These are phyloP conservation scores for Sarotherodon lohbergeri DNA, from an alignment of 2,113 vertebrate genomes.

Conservation along the genomic window DNA sequence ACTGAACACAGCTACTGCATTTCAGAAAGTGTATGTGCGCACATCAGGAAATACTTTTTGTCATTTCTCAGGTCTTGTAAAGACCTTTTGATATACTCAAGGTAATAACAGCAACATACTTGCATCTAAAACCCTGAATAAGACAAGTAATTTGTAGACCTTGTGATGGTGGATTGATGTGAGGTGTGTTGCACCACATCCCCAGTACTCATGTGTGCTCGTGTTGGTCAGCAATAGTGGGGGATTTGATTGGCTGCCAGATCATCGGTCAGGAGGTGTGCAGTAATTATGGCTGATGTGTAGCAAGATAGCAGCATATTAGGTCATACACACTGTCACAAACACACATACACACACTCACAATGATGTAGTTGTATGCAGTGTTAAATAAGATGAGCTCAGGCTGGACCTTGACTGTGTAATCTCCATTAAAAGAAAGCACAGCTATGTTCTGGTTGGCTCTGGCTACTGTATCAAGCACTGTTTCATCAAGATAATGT, in stretches of 20 bases:
- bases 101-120: not conserved
- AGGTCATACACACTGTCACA: not conserved
- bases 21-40: not conserved
- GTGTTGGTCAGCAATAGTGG: not conserved
- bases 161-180: not conserved
- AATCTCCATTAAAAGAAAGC: conserved; percentile 70
- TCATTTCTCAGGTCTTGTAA: not conserved
- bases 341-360: not conserved
- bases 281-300: conserved; percentile 38
- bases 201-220: not conserved
- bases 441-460: conserved; percentile 60
- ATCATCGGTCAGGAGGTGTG: conserved; percentile 50
- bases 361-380: not conserved
- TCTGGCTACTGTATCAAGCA: conserved; percentile 42
- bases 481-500: conserved; percentile 74
- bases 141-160: conserved; percentile 20
- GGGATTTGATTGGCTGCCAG: conserved; percentile 50
- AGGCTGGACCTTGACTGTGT: conserved; percentile 52
- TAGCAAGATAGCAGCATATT: conserved; percentile 28
- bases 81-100: not conserved
- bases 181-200: not conserved
- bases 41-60: not conserved
- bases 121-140: not conserved
- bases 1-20: not conserved
- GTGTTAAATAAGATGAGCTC: conserved; percentile 59